Evolutionary conservation across 2,113 vertebrate genomes (phyloP), one percentile per base, ranked within the genome.

Genomic region (Hippocampus zosterae): DNA sequence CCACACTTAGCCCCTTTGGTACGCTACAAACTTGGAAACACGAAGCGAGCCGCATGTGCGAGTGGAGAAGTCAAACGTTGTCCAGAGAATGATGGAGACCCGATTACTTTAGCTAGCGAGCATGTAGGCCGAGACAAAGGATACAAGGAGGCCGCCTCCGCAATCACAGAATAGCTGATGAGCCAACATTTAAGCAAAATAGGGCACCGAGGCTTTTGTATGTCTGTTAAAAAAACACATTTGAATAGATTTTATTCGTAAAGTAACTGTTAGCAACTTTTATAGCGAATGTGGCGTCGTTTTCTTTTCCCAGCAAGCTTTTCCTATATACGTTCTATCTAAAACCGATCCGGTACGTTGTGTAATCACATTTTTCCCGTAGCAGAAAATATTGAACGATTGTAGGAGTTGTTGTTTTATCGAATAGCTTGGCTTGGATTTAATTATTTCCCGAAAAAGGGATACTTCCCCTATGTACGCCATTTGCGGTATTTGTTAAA

Each of bases 61-160:
- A 81, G 76, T 87, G 88, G 84, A 87, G 87, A 64, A 82, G 88
- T 89, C 83, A 84, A 85, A 91, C 90, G 90, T 89, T 90, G 82
- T 78, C 79, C 85, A 83, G 79, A 88, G 88, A 91, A 87, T 90
- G 21, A n/a, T 55, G 9, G 52, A 55, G 84, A 86, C 81, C 84
- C 84, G 80, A 85, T 76, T 84, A 88, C 85, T 89, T 87, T 86
- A 84, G 88, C 86, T 72, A 85, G 84, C 82, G 85, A 87, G 86
- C 86, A 81, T 71, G 68, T 75, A 81, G 82, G 82, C 84, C 79
- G 80, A 90, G 88, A 92, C 90, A 92, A 92, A 92, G 85, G 33
- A 37, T 37, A 37, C 87, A 72, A 88, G 88, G 89, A 87, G 90
- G 91, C 85, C 88, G 85, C 84, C 84, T 84, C 83, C 85, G 88